phyloP scores from a whole-genome alignment of 2,797 vertebrate genomes.

The Eutrigla gurnardus region DNA sequence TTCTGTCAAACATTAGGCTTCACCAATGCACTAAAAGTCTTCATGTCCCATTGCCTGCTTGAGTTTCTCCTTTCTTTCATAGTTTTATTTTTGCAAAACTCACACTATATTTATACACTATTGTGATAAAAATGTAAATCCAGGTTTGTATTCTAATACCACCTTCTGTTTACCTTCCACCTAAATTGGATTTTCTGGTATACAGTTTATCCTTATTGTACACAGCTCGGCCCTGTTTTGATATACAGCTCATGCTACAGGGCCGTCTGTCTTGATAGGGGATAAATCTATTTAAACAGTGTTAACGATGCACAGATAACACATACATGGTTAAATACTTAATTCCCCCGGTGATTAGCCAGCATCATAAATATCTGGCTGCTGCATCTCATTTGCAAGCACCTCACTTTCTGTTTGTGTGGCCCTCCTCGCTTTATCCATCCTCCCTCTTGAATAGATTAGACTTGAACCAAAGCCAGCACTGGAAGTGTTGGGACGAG shows the following conservation, averaged over 20 bases:
- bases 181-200: slow-evolving; percentile 10
- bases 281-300: slow-evolving; percentile 60
- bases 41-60: not conserved
- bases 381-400: slow-evolving; percentile 74
- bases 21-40: not conserved
- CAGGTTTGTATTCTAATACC: not conserved
- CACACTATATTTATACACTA: not conserved
- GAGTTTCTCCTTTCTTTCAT: not conserved
- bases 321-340: slow-evolving; percentile 64
- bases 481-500: slow-evolving; percentile 48
- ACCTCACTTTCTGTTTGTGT: slow-evolving; percentile 49
- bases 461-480: slow-evolving; percentile 63
- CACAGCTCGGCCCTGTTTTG: slow-evolving; percentile 19
- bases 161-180: not conserved
- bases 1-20: not conserved
- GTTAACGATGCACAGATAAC: slow-evolving; percentile 67
- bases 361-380: slow-evolving; percentile 74
- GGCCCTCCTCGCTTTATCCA: slow-evolving; percentile 34
- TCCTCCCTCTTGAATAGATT: slow-evolving; percentile 58
- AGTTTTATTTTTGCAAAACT: not conserved
- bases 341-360: slow-evolving; percentile 75
- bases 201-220: slow-evolving; percentile 19
- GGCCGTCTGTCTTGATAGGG: slow-evolving; percentile 37
- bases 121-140: slow-evolving; percentile 7
- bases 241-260: slow-evolving; percentile 42